Conservation (phyloP, 2,797 vertebrate species). For the Loriculus beryllinus region DNA sequence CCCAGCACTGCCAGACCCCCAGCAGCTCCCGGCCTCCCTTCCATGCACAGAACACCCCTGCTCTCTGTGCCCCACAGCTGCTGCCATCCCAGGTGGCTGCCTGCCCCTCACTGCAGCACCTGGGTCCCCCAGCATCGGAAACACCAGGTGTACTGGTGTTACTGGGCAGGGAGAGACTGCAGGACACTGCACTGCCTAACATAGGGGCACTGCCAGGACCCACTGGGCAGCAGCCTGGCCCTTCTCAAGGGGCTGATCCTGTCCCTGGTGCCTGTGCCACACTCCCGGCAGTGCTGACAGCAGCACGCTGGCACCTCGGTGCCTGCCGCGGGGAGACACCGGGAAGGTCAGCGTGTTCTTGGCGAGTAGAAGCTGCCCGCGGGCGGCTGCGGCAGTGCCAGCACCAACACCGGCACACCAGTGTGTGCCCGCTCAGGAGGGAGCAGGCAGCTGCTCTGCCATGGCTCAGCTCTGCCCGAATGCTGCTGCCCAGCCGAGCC, state of each 20-base stretch:
- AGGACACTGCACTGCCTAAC: neutral
- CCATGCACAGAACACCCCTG: neutral
- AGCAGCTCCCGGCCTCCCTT: neutral
- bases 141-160: neutral
- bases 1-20: neutral
- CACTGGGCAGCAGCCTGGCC: neutral
- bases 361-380: neutral
- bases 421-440: rapidly evolving
- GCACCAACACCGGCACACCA: neutral
- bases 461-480: rapidly evolving
- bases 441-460: neutral
- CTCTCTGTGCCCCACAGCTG: neutral
- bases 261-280: rapidly evolving
- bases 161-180: neutral
- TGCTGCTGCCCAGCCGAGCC: neutral
- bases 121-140: neutral
- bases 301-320: neutral
- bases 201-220: rapidly evolving
- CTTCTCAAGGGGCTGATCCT: neutral
- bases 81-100: neutral
- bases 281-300: rapidly evolving
- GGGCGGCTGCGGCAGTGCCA: neutral
- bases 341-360: slow-evolving; percentile 56
- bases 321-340: neutral
- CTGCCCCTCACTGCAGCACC: rapidly evolving